A percentile compares a stretch with the other conserved stretches of the same genome.
phyloP scores from a whole-genome alignment of 2,888 invertebrate genomes.

The Acanthacorydalis orientalis region DNA sequence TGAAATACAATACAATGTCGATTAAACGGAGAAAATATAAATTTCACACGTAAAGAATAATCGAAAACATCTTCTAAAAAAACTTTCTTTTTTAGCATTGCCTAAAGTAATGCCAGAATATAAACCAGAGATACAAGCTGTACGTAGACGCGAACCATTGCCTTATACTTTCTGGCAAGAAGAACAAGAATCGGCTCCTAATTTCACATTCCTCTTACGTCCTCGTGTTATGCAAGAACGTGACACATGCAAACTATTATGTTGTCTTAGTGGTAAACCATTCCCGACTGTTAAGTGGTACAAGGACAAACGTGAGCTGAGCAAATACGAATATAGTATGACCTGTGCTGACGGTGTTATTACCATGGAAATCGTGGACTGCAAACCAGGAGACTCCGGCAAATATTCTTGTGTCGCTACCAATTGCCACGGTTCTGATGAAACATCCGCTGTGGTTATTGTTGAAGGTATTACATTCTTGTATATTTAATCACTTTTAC shows the following conservation, averaged over 20 bases:
- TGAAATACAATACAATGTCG: no score
- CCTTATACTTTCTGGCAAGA: constrained; percentile 86
- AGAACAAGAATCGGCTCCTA: constrained; percentile 82
- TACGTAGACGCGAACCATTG: constrained; percentile 63
- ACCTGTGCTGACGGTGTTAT: constrained; percentile 88
- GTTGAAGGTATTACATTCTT: constrained; percentile 61
- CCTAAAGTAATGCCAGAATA: constrained; percentile 55
- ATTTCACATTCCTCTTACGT: constrained; percentile 95
- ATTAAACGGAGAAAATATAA: neutral
- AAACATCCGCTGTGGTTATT: constrained; percentile 88
- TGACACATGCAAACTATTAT: constrained; percentile 92
- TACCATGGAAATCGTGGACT: constrained; percentile 90
- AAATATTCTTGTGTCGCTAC: constrained; percentile 89
- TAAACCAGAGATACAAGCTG: constrained; percentile 48
- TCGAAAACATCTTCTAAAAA: neutral
- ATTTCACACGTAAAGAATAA: neutral
- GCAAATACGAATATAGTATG: constrained; percentile 81
- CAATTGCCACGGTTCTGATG: constrained; percentile 87
- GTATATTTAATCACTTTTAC: neutral
- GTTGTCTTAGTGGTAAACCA: constrained; percentile 91
- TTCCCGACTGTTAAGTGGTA: constrained; percentile 82
- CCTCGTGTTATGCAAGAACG: constrained; percentile 95
- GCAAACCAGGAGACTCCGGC: constrained; percentile 88
- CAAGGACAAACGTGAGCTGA: constrained; percentile 86
- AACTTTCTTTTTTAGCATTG: constrained; percentile 33